Conservation (phyloP, 2,888 invertebrate genomes). For the Chloromyia formosa region DNA sequence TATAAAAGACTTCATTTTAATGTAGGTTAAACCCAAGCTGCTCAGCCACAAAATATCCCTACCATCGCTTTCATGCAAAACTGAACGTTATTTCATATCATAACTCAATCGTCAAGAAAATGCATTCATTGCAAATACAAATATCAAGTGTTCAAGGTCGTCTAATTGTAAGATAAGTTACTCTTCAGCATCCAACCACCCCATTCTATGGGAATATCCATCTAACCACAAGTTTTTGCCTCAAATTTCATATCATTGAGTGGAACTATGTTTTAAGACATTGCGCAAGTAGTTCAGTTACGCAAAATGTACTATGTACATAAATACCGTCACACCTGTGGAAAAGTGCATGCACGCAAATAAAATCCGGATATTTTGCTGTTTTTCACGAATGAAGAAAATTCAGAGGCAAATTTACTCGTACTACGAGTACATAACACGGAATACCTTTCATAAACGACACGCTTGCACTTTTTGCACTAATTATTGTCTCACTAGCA, state of each 20-base stretch:
- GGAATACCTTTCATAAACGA: background rate
- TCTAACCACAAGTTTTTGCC: conserved; percentile 6
- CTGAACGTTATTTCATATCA: background rate
- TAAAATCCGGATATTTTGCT: background rate
- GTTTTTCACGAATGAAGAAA: background rate
- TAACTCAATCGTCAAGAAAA: background rate
- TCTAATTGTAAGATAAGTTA: background rate
- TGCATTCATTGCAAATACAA: background rate
- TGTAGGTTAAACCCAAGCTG: too few species aligned
- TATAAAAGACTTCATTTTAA: too few species aligned
- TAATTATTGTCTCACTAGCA: background rate
- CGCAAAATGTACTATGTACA: background rate
- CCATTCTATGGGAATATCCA: background rate
- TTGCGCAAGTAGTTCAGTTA: background rate
- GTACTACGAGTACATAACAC: background rate
- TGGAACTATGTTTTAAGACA: background rate
- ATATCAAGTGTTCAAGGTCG: conserved; percentile 3
- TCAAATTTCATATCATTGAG: background rate
- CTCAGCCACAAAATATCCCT: background rate
- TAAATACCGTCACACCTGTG: background rate
- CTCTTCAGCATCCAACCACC: background rate
- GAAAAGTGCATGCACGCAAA: background rate
- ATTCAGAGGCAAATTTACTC: background rate
- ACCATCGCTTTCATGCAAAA: background rate
- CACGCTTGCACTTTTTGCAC: too few species aligned